Conservation (phyloP, 1,140 invertebrate genomes). For the Daktulosphaira vitifoliae region DNA sequence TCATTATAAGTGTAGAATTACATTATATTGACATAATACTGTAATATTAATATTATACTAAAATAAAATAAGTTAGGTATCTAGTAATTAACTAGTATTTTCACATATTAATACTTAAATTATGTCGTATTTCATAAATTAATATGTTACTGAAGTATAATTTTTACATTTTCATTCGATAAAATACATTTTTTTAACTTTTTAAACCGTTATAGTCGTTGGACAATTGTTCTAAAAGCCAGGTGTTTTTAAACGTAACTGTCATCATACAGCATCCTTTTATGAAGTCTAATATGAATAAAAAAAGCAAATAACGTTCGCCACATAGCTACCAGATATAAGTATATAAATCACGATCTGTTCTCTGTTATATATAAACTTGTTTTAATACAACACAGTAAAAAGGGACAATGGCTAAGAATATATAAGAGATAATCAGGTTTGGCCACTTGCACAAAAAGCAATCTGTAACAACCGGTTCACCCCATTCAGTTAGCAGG, state of each 20-base stretch:
- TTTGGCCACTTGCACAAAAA: slow-evolving; percentile 16
- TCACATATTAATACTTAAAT: too few species aligned
- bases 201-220: not conserved
- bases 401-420: slow-evolving; percentile 1
- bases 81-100: too few species aligned
- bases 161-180: too few species aligned
- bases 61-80: too few species aligned
- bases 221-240: not conserved
- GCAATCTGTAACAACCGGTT: not conserved
- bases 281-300: slow-evolving; percentile 22
- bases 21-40: too few species aligned
- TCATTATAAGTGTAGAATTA: too few species aligned
- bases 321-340: slow-evolving; percentile 10
- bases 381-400: slow-evolving; percentile 18
- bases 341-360: slow-evolving; percentile 23
- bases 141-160: too few species aligned
- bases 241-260: slow-evolving; percentile 24
- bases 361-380: slow-evolving; percentile 3
- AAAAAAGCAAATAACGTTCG: slow-evolving; percentile 11
- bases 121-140: too few species aligned
- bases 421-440: slow-evolving; percentile 28
- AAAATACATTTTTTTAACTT: slow-evolving; percentile 5
- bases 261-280: slow-evolving; percentile 18
- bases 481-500: not conserved
- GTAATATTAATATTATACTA: too few species aligned